Evolutionary conservation across 2,888 invertebrate species (phyloP).

Genomic region (Myopa testacea): DNA sequence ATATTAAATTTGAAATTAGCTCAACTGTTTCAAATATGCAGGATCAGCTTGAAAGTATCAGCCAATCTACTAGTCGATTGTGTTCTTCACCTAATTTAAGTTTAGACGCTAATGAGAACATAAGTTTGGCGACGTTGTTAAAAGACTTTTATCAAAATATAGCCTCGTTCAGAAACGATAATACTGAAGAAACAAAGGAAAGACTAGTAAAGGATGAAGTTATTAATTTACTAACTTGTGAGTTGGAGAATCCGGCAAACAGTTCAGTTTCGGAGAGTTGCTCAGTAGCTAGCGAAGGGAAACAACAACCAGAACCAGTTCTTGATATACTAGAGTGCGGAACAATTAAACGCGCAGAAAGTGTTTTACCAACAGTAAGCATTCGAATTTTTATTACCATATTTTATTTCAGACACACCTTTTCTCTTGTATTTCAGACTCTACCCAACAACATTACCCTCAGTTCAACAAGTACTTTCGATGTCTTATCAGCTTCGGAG

Average conservation of each 20-base stretch:
- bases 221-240: background rate
- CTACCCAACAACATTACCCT: background rate
- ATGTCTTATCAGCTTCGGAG: background rate
- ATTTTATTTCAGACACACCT: background rate
- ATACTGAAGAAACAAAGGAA: background rate
- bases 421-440: background rate
- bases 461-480: background rate
- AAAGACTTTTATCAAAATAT: background rate
- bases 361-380: conserved; percentile 23
- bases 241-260: background rate
- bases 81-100: background rate
- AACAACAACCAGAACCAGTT: background rate
- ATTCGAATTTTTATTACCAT: background rate
- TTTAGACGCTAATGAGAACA: background rate
- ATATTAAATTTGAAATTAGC: conserved; percentile 5
- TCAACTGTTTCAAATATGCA: background rate
- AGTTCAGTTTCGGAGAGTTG: background rate
- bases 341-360: conserved; percentile 32
- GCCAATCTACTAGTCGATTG: background rate
- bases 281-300: background rate
- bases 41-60: background rate
- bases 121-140: background rate
- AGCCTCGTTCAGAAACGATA: background rate
- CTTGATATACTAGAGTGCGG: conserved; percentile 38
- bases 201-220: conserved; percentile 15